Evolutionary conservation across 2,113 vertebrate genomes (phyloP), one percentile per base, ranked within the genome.

Genomic region (Semnornis frantzii): DNA sequence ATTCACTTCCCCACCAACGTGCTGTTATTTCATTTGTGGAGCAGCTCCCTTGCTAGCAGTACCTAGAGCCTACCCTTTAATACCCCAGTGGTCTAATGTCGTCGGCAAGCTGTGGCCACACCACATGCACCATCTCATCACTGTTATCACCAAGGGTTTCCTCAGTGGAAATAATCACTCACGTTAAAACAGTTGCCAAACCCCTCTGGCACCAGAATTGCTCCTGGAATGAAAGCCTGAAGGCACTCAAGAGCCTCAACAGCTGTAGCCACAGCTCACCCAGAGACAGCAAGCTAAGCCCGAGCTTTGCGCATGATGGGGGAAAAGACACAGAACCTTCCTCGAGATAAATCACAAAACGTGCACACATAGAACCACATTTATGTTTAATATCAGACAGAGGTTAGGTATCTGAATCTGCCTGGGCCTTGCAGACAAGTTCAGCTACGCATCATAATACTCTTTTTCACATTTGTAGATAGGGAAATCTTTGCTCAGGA

Each of bases 141-240:
- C 72, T 80, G 13, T 93, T 95, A 95, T 95, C 93, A 90, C 93
- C 57, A 17, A 85, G 46, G 72, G 65, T 79, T 95, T 97, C 96
- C 95, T 95, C 95, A 66, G 31, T 94, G 90, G 95, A 90, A 90
- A 86, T 86, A 93, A 95, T 94, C 81, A 82, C 69, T 89, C 91
- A 68, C 70, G 7, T 94, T 77, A 50, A 13, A 71, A 85, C 76
- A 4, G 24, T 21, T 92, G 94, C 94, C 93, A 96, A 94, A 94
- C 82, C 81, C 93, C 85, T 95, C 94, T 96, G 94, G 94, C 97
- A 95, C 63, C 66, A 90, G 68, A 58, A 79, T 21, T 25, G 44
- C 90, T 89, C 81, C 80, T 76, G 91, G 91, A 96, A 89, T 16
- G 63, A 63, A 72, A 85, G 91, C 89, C 89, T 60, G 71, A 78